Conservation (phyloP, 2,888 invertebrate genomes). For the Stenchaetothrips biformis region DNA sequence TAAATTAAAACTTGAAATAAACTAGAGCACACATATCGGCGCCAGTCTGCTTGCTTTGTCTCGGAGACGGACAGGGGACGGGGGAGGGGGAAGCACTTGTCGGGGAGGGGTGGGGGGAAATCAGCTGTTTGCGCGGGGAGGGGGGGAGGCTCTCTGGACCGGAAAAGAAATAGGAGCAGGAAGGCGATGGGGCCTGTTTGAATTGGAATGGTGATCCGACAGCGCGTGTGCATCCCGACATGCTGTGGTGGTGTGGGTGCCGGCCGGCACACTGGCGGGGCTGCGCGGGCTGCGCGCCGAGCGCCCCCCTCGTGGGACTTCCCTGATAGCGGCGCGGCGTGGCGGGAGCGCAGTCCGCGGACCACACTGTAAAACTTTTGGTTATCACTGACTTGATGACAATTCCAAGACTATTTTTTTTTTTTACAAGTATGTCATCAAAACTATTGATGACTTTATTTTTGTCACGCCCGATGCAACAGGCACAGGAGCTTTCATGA, state of each 20-base stretch:
- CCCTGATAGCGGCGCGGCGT: not conserved
- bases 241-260: not conserved
- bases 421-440: too few species aligned
- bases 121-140: not conserved
- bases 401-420: too few species aligned
- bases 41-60: not conserved
- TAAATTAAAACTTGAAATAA: not conserved
- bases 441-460: too few species aligned
- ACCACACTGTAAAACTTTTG: too few species aligned
- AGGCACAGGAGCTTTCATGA: too few species aligned
- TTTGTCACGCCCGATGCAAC: too few species aligned
- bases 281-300: not conserved
- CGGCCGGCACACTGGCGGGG: not conserved
- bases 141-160: not conserved
- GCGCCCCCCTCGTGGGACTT: not conserved
- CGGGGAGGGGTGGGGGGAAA: not conserved
- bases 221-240: too few species aligned
- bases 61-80: not conserved
- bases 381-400: too few species aligned
- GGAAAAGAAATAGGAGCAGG: too few species aligned
- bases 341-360: too few species aligned
- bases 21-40: not conserved
- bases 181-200: too few species aligned
- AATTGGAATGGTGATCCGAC: too few species aligned
- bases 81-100: not conserved